phyloP scores from a whole-genome alignment of 2,797 vertebrate species.

The Diceros bicornis region DNA sequence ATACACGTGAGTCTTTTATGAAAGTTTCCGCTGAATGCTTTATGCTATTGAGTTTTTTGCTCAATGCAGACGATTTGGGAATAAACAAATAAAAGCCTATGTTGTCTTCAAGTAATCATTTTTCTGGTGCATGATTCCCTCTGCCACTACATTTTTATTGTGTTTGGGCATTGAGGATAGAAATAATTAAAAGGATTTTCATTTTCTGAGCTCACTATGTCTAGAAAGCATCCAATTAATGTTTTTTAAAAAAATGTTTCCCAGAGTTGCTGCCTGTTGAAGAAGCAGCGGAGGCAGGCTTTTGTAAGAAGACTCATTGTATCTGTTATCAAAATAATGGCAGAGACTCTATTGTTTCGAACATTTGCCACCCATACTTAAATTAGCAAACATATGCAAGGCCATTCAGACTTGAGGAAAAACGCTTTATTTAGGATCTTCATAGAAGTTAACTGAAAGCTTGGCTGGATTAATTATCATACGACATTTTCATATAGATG shows the following conservation, averaged over 20 bases:
- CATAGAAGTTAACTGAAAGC: slow-evolving; percentile 60
- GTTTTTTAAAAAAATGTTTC: slow-evolving; percentile 21
- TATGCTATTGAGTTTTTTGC: slow-evolving; percentile 6
- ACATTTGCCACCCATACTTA: slow-evolving; percentile 29
- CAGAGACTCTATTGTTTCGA: neutral
- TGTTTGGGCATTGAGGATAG: slow-evolving; percentile 60
- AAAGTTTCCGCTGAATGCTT: slow-evolving; percentile 33
- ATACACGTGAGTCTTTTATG: slow-evolving; percentile 15
- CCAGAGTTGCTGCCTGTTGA: neutral
- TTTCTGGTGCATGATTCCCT: slow-evolving; percentile 76
- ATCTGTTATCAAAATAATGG: slow-evolving; percentile 33
- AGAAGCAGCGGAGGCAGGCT: neutral
- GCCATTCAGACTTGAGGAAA: neutral
- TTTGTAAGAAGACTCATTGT: slow-evolving; percentile 12
- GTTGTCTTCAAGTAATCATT: slow-evolving; percentile 58
- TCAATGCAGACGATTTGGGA: slow-evolving; percentile 67
- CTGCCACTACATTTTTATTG: slow-evolving; percentile 22
- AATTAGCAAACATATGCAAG: slow-evolving; percentile 39
- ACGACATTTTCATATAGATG: slow-evolving; percentile 39
- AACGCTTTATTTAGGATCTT: slow-evolving; percentile 72
- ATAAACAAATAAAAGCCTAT: slow-evolving; percentile 65
- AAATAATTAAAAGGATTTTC: slow-evolving; percentile 78
- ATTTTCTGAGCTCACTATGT: slow-evolving; percentile 10
- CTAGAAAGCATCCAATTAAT: slow-evolving; percentile 63
- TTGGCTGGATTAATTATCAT: slow-evolving; percentile 59